phyloP scores from a whole-genome alignment of 2,888 invertebrate genomes.

The Ectemnius cavifrons region DNA sequence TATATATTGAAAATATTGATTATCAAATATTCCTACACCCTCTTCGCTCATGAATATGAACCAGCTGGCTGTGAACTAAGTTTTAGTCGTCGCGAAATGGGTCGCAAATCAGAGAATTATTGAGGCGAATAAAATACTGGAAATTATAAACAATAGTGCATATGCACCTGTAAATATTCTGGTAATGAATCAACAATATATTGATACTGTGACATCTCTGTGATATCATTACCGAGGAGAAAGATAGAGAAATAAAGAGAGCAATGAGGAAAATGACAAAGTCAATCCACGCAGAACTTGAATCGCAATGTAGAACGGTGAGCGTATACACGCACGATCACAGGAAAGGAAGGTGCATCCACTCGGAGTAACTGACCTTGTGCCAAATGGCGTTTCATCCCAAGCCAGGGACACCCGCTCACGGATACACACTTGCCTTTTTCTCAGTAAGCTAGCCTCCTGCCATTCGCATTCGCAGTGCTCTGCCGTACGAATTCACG shows the following conservation, averaged over 20 bases:
- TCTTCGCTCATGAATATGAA: no score
- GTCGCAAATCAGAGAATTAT: no score
- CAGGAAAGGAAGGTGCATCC: slow-evolving; percentile 44
- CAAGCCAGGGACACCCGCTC: slow-evolving; percentile 63
- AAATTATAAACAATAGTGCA: no score
- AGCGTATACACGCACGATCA: slow-evolving; percentile 7
- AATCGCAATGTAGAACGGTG: slow-evolving; percentile 5
- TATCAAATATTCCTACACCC: no score
- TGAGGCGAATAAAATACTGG: no score
- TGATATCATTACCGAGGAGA: neutral
- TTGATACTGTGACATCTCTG: no score
- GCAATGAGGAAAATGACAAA: no score
- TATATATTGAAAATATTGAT: no score
- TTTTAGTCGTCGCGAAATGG: no score
- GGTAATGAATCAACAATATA: no score
- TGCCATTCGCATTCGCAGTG: slow-evolving; percentile 5
- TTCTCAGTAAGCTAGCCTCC: slow-evolving; percentile 3
- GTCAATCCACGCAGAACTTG: neutral
- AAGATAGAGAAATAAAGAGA: neutral
- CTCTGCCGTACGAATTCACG: neutral
- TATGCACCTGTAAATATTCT: no score
- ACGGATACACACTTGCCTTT: slow-evolving; percentile 40
- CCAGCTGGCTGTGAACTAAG: no score
- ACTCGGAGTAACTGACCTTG: slow-evolving; percentile 65
- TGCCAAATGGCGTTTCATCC: slow-evolving; percentile 71